Base-by-base conservation (phyloP, 2,888 invertebrate species). In the Phasia obesa region DNA sequence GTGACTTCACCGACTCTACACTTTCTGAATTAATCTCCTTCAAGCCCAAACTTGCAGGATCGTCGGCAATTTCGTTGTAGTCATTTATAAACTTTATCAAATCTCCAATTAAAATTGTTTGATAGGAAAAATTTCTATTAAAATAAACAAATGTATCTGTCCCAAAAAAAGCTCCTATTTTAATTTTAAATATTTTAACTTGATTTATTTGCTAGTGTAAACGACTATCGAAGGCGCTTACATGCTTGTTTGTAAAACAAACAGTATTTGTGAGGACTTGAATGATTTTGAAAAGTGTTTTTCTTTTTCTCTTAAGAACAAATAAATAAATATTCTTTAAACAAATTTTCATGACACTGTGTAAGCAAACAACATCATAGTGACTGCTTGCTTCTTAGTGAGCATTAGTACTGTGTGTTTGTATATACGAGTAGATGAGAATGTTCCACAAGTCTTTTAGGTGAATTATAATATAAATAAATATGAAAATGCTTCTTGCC, bases 401-500 rank as follows among this genome's bases (percentile, higher is more conserved):
- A 31, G 57, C 13, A 21, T 13, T 35, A 13, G 25, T 17, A 15
- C 11, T 59, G 35, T 67, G 49, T 59, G 1, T n/a, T n/a, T 35
- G 35, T 25, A n/a, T 5, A 35, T 11, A 35, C 35, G 25, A 7
- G 9, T 19, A 19, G 2, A 42, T 53, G 42, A 42, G 47, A 69
- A 53, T 62, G 21, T 31, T 76, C 44, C 55, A 55, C 17, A 65
- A 67, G 71, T 17, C 67, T 76, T 76, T 23, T 71, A 35, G 44
- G 5, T 53, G 65, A 64, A 55, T 47, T 74, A 75, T 49, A 75
- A 78, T 74, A 75, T 49, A 75, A 78, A 70, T 71, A 83, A 83
- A 75, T 79, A 79, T 71, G 60, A 71, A 83, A 71, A 70, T 78
- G 70, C 27, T 64, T 74, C 73, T 70, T 65, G 70, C 74, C 64